Conservation (phyloP, 2,113 vertebrate species). For the Corythaeola cristata region DNA sequence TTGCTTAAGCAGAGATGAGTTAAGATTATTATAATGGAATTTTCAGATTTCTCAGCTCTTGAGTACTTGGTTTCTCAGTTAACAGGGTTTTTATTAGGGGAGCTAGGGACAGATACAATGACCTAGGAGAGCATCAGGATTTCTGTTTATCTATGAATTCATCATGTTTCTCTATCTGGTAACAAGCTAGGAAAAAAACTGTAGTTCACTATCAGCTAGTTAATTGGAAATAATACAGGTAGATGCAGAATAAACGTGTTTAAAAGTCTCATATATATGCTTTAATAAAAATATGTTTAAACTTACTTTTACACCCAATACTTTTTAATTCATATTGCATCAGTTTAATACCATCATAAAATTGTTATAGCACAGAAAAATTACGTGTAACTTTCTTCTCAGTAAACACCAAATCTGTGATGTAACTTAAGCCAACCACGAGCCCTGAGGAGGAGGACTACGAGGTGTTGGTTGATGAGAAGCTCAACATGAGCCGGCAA, state of each 20-base stretch:
- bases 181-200: background rate
- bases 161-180: background rate
- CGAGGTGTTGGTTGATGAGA: no score
- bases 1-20: background rate
- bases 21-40: background rate
- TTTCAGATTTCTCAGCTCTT: background rate
- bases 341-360: background rate
- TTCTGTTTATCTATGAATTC: background rate
- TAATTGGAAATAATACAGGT: background rate
- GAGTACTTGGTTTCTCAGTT: background rate
- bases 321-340: background rate
- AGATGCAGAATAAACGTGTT: background rate
- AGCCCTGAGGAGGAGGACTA: background rate
- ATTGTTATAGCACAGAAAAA: background rate
- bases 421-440: background rate
- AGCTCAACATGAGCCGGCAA: no score
- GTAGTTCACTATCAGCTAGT: background rate
- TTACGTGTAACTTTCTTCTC: background rate
- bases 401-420: background rate
- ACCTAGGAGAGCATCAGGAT: background rate
- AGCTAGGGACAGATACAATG: background rate
- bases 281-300: background rate
- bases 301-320: background rate
- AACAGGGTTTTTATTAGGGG: background rate
- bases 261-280: background rate